These are phyloP conservation scores for Zaprionus kolodkinae DNA, from an alignment of 1,140 invertebrate species.

Conservation along the genomic window DNA sequence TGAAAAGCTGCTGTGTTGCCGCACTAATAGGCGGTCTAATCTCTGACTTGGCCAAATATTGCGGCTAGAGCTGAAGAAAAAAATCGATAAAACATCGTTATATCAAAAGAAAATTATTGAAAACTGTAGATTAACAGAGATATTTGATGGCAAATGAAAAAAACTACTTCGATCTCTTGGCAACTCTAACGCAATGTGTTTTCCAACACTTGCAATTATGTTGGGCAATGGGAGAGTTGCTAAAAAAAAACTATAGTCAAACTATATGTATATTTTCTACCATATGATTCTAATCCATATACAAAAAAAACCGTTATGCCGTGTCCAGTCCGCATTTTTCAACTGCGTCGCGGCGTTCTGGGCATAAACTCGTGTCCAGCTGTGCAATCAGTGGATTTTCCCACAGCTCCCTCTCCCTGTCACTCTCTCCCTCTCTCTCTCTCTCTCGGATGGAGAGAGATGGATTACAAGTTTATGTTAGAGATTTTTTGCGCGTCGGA, in stretches of 20 bases:
- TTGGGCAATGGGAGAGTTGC: not conserved
- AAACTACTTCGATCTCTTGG: no score
- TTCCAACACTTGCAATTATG: not conserved
- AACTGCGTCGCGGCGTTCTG: not conserved
- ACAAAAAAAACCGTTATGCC: not conserved
- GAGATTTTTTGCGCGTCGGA: conserved; percentile 1
- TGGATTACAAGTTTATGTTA: conserved; percentile 13
- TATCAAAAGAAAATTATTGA: no score
- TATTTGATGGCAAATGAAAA: no score
- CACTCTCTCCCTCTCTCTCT: no score
- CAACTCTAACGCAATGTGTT: not conserved
- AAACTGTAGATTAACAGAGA: no score
- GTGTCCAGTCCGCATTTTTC: not conserved
- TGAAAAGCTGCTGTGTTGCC: not conserved
- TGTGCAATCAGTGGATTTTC: conserved; percentile 13
- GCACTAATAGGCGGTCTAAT: not conserved
- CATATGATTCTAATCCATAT: not conserved
- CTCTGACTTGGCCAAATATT: not conserved
- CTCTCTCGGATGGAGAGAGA: not conserved
- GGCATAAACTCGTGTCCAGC: not conserved
- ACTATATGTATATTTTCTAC: not conserved
- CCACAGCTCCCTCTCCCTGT: not conserved
- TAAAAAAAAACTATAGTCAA: not conserved
- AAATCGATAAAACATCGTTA: no score
- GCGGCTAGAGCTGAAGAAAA: no score